A percentile compares a stretch with the other conserved stretches of the same genome.
phyloP scores from a whole-genome alignment of 2,113 vertebrate species.

The Brachyistius frenatus region DNA sequence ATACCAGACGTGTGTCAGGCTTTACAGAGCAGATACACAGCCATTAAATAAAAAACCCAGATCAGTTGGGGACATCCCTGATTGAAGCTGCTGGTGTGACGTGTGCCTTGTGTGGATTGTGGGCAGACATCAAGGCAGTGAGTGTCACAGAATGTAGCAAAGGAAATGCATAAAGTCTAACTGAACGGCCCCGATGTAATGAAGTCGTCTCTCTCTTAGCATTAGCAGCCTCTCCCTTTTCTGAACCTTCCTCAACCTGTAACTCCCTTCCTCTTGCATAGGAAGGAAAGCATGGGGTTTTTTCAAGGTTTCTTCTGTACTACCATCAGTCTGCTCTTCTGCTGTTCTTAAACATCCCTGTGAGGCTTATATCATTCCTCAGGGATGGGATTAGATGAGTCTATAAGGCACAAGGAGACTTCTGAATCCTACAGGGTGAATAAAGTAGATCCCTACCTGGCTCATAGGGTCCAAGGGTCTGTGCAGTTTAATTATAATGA shows the following conservation, averaged over 20 bases:
- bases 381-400: conserved; percentile 9
- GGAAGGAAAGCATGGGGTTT: conserved; percentile 10
- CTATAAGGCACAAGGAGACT: background rate
- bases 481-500: no score
- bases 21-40: background rate
- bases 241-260: conserved; percentile 9
- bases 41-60: background rate
- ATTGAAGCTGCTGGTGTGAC: no score
- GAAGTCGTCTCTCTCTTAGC: conserved; percentile 3
- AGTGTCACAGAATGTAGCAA: background rate
- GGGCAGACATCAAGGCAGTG: background rate
- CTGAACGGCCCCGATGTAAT: background rate
- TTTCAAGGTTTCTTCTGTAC: conserved; percentile 24
- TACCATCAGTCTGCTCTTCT: conserved; percentile 3
- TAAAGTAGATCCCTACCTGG: background rate
- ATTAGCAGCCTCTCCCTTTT: conserved; percentile 21
- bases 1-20: no score
- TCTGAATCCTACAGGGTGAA: no score
- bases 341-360: conserved; percentile 19
- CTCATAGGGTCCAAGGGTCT: background rate
- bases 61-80: background rate
- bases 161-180: no score
- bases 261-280: background rate
- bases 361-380: conserved; percentile 3
- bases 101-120: background rate